These are phyloP conservation scores for Resseliella maxima DNA, from an alignment of 2,888 invertebrate species.

Conservation along the genomic window DNA sequence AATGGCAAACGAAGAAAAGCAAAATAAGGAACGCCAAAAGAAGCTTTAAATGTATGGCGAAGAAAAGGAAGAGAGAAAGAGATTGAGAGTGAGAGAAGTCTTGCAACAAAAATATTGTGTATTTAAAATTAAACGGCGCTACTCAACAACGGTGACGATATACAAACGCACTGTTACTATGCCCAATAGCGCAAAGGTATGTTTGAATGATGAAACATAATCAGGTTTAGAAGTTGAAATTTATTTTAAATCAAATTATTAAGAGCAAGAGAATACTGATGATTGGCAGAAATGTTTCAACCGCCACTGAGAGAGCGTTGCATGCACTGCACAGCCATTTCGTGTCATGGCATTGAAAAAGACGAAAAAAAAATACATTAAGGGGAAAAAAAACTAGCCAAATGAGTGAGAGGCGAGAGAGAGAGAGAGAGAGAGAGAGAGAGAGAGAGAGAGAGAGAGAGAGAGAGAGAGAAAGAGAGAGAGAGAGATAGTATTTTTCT, in stretches of 20 bases:
- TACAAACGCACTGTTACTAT: not conserved
- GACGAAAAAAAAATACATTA: not conserved
- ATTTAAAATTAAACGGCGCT: conserved; percentile 36
- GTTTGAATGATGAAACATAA: conserved; percentile 44
- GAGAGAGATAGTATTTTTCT: too few relatives aligned
- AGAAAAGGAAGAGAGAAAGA: not conserved
- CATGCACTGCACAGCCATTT: not conserved
- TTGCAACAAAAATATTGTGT: conserved; percentile 7
- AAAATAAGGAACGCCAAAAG: not conserved
- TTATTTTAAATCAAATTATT: conserved; percentile 55
- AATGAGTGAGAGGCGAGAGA: not conserved
- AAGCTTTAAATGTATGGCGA: not conserved
- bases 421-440: not conserved
- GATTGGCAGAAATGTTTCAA: conserved; percentile 17
- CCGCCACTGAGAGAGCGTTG: not conserved
- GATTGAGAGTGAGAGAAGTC: not conserved
- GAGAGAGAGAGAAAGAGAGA: too few relatives aligned
- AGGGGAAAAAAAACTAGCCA: not conserved
- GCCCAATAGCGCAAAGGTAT: not conserved
- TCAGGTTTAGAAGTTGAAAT: conserved; percentile 53
- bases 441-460: not conserved
- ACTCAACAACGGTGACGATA: not conserved
- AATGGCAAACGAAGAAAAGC: not conserved
- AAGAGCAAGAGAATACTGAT: conserved; percentile 11
- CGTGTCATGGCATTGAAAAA: not conserved